Evolutionary conservation across 2,888 invertebrate species (phyloP).

Genomic region (Troilus luridus): DNA sequence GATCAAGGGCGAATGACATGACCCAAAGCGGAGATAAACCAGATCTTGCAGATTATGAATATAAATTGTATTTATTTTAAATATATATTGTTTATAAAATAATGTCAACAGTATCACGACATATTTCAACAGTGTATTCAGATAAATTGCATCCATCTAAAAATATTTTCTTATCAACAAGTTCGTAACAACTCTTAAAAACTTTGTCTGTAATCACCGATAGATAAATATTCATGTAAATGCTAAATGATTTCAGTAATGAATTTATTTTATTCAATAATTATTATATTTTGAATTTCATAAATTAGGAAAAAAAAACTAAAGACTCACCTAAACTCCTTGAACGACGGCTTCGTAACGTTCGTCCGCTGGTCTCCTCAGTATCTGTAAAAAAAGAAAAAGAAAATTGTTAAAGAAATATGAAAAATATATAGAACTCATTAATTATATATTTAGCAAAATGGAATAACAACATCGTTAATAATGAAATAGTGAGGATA

Average conservation of each 20-base stretch:
- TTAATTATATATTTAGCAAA: neutral
- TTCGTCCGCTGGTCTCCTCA: conserved; percentile 27
- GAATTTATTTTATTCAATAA: too few species aligned
- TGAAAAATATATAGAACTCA: too few species aligned
- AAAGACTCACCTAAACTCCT: neutral
- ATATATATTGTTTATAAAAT: neutral
- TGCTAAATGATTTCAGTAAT: too few species aligned
- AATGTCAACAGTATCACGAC: accelerated
- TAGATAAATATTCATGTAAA: too few species aligned
- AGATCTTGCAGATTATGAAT: neutral
- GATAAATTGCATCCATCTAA: neutral
- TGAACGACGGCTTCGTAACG: conserved; percentile 16
- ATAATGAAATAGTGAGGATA: too few species aligned
- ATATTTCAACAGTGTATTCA: neutral
- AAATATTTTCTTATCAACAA: neutral
- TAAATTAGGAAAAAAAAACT: neutral
- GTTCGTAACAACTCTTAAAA: too few species aligned
- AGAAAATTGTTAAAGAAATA: neutral
- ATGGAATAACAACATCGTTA: neutral
- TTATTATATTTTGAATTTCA: neutral
- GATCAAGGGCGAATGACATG: neutral
- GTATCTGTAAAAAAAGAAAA: neutral
- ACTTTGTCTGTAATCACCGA: neutral
- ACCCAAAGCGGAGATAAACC: neutral
- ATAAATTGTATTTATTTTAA: neutral